These are phyloP conservation scores for Eumerus sabulonum DNA, from an alignment of 2,888 invertebrate genomes.

Conservation along the genomic window DNA sequence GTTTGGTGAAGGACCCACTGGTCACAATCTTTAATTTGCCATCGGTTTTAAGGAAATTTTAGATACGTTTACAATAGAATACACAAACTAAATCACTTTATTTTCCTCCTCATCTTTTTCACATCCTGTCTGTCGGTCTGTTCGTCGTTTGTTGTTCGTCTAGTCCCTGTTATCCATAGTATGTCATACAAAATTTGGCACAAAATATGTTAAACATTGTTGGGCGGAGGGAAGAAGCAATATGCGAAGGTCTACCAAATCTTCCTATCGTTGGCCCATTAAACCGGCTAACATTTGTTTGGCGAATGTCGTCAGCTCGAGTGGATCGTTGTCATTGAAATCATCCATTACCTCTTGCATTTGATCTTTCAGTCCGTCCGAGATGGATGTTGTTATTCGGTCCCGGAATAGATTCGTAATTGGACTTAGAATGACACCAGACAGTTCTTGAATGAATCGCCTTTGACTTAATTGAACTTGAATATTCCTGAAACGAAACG, in stretches of 20 bases:
- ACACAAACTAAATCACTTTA: constrained; percentile 65
- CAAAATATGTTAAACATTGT: constrained; percentile 43
- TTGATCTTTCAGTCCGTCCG: constrained; percentile 76
- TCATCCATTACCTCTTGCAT: constrained; percentile 76
- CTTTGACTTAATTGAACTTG: constrained; percentile 76
- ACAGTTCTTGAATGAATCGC: constrained; percentile 74
- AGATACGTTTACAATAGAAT: constrained; percentile 51
- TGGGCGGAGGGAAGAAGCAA: neutral
- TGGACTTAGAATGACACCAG: constrained; percentile 77
- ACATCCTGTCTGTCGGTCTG: neutral
- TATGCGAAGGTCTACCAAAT: too few species aligned
- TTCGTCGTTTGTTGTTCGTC: neutral
- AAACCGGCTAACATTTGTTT: constrained; percentile 75
- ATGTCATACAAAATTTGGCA: constrained; percentile 49
- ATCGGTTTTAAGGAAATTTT: constrained; percentile 47
- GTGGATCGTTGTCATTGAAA: constrained; percentile 76
- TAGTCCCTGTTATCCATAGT: neutral
- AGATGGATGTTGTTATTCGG: constrained; percentile 77
- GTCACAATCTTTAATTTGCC: too few species aligned
- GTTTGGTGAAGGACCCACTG: constrained; percentile 5
- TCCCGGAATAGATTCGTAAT: constrained; percentile 77
- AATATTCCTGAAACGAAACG: constrained; percentile 73
- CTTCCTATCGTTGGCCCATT: constrained; percentile 69
- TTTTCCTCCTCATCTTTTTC: constrained; percentile 21
- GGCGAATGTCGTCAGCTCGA: constrained; percentile 75